Conservation (phyloP, 2,113 vertebrate species). For the Rana temporaria region DNA sequence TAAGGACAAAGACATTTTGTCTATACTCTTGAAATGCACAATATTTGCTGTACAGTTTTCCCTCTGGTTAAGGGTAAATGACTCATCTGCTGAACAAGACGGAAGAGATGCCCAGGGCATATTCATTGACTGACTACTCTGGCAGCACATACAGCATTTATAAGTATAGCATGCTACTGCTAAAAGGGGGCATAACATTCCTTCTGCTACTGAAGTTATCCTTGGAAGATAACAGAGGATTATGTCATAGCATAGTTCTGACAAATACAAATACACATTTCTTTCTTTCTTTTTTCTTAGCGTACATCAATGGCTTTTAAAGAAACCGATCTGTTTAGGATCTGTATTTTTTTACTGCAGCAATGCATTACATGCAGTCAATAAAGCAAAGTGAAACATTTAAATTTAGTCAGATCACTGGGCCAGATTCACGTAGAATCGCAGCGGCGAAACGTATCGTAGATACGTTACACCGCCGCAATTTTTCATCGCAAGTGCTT, state of each 20-base stretch:
- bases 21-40: slow-evolving; percentile 71
- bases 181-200: slow-evolving; percentile 66
- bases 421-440: too few relatives aligned
- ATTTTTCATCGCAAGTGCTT: too few relatives aligned
- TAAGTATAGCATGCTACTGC: slow-evolving; percentile 65
- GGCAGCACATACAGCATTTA: slow-evolving; percentile 60
- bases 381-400: too few relatives aligned
- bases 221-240: slow-evolving; percentile 42
- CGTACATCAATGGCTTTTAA: background rate
- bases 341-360: background rate
- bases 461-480: too few relatives aligned
- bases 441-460: too few relatives aligned
- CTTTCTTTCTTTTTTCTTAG: slow-evolving; percentile 2
- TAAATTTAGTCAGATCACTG: too few relatives aligned
- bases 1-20: slow-evolving; percentile 71
- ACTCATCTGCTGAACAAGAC: slow-evolving; percentile 67
- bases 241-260: slow-evolving; percentile 35
- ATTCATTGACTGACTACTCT: slow-evolving; percentile 66
- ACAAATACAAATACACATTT: slow-evolving; percentile 1
- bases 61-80: slow-evolving; percentile 75
- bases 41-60: slow-evolving; percentile 69
- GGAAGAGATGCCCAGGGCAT: slow-evolving; percentile 71
- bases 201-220: slow-evolving; percentile 60
- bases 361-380: too few relatives aligned
- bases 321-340: background rate